These are phyloP conservation scores for Campaea margaritaria DNA, from an alignment of 2,888 invertebrate species.

Conservation along the genomic window DNA sequence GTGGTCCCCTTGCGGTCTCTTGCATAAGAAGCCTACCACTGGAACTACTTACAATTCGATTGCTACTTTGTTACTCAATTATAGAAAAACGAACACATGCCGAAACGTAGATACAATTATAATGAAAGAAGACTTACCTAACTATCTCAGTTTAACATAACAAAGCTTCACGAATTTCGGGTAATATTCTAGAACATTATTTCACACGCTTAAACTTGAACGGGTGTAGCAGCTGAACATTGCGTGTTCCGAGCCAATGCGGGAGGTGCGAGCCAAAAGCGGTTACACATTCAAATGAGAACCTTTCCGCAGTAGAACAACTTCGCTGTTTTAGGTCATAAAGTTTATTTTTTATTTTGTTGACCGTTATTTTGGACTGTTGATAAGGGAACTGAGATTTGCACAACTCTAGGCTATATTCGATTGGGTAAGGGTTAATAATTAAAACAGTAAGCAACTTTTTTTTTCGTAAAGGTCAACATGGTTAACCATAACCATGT, in stretches of 20 bases:
- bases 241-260: constrained; percentile 28
- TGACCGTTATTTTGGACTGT: background rate
- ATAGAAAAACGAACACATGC: too few relatives aligned
- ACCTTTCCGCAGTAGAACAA: constrained; percentile 19
- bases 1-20: too few relatives aligned
- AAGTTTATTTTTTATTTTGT: background rate
- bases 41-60: too few relatives aligned
- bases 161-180: constrained; percentile 11
- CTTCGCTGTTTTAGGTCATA: constrained; percentile 4
- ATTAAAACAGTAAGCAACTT: too few relatives aligned
- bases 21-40: too few relatives aligned
- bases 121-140: background rate
- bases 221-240: constrained; percentile 25
- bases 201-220: constrained; percentile 12
- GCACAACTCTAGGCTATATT: background rate
- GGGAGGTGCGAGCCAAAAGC: constrained; percentile 31
- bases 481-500: too few relatives aligned
- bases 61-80: too few relatives aligned
- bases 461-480: too few relatives aligned
- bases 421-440: too few relatives aligned
- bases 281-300: constrained; percentile 29
- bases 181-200: constrained; percentile 19
- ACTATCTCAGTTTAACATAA: constrained; percentile 4
- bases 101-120: too few relatives aligned
- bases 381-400: background rate